Conservation (phyloP, 2,113 vertebrate species). For the Euleptes europaea region DNA sequence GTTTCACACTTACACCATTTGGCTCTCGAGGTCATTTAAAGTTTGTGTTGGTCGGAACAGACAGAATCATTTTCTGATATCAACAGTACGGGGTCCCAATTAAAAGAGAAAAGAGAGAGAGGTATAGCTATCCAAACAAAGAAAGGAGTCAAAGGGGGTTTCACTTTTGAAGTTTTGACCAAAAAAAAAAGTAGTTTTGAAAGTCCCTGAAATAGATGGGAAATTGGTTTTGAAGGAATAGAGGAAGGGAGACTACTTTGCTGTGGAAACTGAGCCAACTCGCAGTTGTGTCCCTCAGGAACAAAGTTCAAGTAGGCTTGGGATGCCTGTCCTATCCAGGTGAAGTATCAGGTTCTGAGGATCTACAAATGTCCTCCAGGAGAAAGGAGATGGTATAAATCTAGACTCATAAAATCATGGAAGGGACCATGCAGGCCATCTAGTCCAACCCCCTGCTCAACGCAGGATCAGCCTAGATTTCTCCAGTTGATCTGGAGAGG, state of each 20-base stretch:
- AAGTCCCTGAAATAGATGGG: neutral
- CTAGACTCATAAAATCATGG: too few relatives aligned
- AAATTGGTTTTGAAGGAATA: neutral
- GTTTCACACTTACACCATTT: constrained; percentile 58
- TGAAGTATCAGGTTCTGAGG: too few relatives aligned
- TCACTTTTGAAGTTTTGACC: neutral
- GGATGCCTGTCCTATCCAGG: too few relatives aligned
- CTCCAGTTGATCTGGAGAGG: too few relatives aligned
- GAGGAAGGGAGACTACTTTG: neutral
- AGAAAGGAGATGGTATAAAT: too few relatives aligned
- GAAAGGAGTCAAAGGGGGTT: neutral
- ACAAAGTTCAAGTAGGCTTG: too few relatives aligned
- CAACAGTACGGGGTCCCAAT: neutral
- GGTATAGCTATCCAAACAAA: neutral
- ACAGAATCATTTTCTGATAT: constrained; percentile 52
- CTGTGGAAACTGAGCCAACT: too few relatives aligned
- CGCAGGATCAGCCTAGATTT: too few relatives aligned
- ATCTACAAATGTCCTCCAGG: too few relatives aligned
- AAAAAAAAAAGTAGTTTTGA: neutral
- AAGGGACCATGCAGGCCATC: too few relatives aligned
- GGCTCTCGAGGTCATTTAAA: constrained; percentile 72
- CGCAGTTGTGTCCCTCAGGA: too few relatives aligned
- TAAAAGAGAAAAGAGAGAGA: neutral
- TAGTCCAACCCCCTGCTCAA: too few relatives aligned
- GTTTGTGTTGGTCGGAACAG: constrained; percentile 59